phyloP scores from a whole-genome alignment of 1,140 invertebrate species.

The Saccostrea glomerata region DNA sequence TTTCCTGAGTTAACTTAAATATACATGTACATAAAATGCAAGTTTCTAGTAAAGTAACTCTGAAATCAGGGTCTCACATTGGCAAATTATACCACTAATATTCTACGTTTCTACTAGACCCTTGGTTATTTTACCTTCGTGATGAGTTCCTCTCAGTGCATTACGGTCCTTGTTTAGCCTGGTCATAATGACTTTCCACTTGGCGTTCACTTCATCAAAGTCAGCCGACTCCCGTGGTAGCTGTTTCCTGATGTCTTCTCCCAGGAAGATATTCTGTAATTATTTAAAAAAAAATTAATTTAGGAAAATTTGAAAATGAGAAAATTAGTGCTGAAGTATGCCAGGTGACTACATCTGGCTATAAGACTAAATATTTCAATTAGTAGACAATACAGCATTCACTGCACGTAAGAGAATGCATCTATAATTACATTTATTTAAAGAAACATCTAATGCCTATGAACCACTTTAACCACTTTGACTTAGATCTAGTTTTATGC shows the following conservation, averaged over 20 bases:
- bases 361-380: no score
- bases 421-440: no score
- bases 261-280: conserved; percentile 79
- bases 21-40: no score
- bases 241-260: conserved; percentile 79
- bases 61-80: neutral
- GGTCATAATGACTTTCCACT: conserved; percentile 78
- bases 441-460: no score
- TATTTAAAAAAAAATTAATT: neutral
- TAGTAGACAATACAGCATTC: no score
- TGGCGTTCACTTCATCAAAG: conserved; percentile 78
- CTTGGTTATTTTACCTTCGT: conserved; percentile 70
- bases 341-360: no score
- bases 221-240: conserved; percentile 78
- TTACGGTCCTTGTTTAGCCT: conserved; percentile 77
- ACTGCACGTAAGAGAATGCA: no score
- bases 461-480: no score
- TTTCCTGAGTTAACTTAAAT: no score
- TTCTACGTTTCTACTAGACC: neutral
- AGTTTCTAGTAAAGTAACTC: no score
- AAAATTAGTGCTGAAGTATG: neutral
- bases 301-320: neutral
- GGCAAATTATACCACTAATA: neutral
- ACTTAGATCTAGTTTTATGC: no score
- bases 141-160: conserved; percentile 76